These are phyloP conservation scores for Chrysocyon brachyurus DNA, from an alignment of 2,797 vertebrate species.

Conservation along the genomic window DNA sequence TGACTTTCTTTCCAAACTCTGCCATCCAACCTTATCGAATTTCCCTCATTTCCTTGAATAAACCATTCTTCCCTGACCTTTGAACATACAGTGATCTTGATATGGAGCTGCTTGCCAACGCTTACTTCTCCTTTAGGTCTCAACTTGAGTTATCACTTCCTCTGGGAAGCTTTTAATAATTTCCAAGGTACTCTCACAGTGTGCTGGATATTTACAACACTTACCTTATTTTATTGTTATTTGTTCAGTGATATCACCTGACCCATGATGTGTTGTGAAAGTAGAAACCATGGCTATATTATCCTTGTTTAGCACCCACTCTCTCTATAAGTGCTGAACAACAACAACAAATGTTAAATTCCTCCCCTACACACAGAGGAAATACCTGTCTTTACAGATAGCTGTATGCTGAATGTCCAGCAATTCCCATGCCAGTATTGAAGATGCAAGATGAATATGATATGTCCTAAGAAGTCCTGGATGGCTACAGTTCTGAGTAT, in stretches of 20 bases:
- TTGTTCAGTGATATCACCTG: neutral
- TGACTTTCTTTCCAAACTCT: neutral
- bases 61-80: neutral
- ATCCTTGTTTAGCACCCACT: neutral
- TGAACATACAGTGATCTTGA: neutral
- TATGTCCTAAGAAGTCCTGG: fast-evolving
- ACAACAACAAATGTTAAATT: neutral
- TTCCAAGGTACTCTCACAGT: neutral
- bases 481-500: neutral
- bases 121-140: neutral
- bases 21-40: neutral
- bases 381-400: neutral
- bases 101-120: neutral
- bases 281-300: neutral
- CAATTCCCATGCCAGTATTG: neutral
- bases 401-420: neutral
- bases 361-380: neutral
- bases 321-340: neutral
- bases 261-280: neutral
- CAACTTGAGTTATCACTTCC: neutral
- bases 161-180: neutral
- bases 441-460: neutral
- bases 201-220: neutral
- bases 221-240: neutral
- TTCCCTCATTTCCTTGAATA: neutral